These are phyloP conservation scores for Aporophyla lueneburgensis DNA, from an alignment of 2,888 invertebrate genomes.

Conservation along the genomic window DNA sequence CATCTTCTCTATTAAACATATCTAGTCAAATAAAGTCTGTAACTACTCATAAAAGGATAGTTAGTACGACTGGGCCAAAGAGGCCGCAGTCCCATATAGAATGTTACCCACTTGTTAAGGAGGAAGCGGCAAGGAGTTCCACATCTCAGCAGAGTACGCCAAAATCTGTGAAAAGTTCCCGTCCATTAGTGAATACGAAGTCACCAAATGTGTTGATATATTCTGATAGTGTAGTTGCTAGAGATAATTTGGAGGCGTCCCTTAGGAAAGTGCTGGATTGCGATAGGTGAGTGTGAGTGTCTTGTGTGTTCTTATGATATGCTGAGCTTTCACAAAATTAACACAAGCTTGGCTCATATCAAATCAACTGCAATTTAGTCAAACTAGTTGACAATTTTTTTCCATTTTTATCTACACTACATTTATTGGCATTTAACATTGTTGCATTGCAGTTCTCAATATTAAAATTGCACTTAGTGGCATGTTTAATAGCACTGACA, in stretches of 20 bases:
- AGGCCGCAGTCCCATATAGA: slow-evolving; percentile 81
- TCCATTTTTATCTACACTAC: background rate
- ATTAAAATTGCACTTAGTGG: slow-evolving; percentile 8
- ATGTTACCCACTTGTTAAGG: slow-evolving; percentile 76
- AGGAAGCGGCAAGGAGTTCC: slow-evolving; percentile 75
- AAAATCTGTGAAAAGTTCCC: slow-evolving; percentile 86
- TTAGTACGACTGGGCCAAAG: slow-evolving; percentile 87
- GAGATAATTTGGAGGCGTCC: slow-evolving; percentile 94
- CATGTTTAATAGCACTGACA: slow-evolving; percentile 25
- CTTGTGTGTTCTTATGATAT: slow-evolving; percentile 39
- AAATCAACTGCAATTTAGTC: slow-evolving; percentile 36
- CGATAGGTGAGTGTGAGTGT: slow-evolving; percentile 91
- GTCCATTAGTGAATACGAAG: slow-evolving; percentile 91
- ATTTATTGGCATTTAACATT: slow-evolving; percentile 14
- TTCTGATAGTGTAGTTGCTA: slow-evolving; percentile 94
- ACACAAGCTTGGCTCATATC: slow-evolving; percentile 52
- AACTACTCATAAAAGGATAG: slow-evolving; percentile 87
- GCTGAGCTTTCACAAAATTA: slow-evolving; percentile 31
- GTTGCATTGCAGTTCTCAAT: slow-evolving; percentile 5
- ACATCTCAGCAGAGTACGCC: slow-evolving; percentile 79
- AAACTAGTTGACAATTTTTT: background rate
- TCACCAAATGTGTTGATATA: slow-evolving; percentile 96
- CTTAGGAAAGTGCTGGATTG: slow-evolving; percentile 93
- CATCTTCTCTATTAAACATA: slow-evolving; percentile 86
- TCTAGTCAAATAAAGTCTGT: slow-evolving; percentile 89